Evolutionary conservation across 2,113 vertebrate genomes (phyloP), one percentile per base, ranked within the genome.

Genomic region (Rhabdomys dilectus): DNA sequence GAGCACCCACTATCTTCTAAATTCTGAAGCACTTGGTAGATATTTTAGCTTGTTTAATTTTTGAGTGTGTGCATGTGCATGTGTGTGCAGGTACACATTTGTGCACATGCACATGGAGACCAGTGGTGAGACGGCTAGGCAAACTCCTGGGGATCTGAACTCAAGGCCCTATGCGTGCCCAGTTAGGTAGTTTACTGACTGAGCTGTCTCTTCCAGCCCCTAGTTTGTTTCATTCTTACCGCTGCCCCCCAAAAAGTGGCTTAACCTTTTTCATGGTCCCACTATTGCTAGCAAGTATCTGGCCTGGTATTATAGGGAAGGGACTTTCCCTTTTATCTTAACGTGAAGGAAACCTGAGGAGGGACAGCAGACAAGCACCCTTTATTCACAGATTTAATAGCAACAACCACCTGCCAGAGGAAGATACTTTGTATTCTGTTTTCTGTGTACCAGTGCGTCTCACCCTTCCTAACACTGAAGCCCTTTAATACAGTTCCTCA

Each of bases 41-140:
- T 82, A 51, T 34, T 82, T 56, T 92, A 89, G 58, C 73, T 96
- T 75, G 73, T 91, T 95, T 73, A 77, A 82, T 94, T 80, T 80
- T 45, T 93, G 5, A 66, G 42, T 12, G 42, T 68, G 42, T 64
- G 3, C 12, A 10, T 1, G 0, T 22, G 34, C 39, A 1, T 21
- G 3, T 29, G 16, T 31, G 48, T 19, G 15, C 76, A 53, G 42
- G 17, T 48, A 34, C 62, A 68, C 60, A 48, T 48, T 3, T 86
- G 64, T 68, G 42, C 39, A 34, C 26, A 48, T 34, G 42, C 7
- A 3, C 26, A 36, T 21, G 42, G 3, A 7, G 58, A 29, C 29
- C 42, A 68, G 82, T 7, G 42, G 10, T 87, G 19, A 51, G 19
- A 5, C 51, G 29, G 29, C 8, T 22, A 24, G 31, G 45, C 66